Evolutionary conservation across 2,797 vertebrate genomes (phyloP).

Genomic region (Heterohyrax brucei): DNA sequence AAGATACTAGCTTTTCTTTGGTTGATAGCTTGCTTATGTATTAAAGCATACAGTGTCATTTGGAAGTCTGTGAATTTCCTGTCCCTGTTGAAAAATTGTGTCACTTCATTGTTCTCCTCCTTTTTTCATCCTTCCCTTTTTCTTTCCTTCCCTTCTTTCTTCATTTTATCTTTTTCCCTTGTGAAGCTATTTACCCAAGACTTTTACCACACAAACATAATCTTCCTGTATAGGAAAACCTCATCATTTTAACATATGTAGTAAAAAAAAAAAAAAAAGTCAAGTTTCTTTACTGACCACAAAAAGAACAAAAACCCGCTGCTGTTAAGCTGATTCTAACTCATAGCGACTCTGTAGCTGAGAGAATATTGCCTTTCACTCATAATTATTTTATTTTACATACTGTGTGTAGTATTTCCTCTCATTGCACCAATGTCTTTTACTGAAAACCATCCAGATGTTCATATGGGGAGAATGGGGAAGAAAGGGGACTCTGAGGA

Average conservation of each 20-base stretch:
- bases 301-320: not conserved
- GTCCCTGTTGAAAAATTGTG: slow-evolving; percentile 40
- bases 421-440: slow-evolving; percentile 10
- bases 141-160: not conserved
- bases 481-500: slow-evolving; percentile 30
- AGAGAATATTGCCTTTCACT: slow-evolving; percentile 50
- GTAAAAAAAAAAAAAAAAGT: not conserved
- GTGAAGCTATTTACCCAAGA: slow-evolving; percentile 51
- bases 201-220: slow-evolving; percentile 38
- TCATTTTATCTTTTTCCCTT: not conserved
- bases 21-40: slow-evolving; percentile 73
- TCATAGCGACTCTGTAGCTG: not conserved
- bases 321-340: too few relatives aligned
- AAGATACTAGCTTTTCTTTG: slow-evolving; percentile 76
- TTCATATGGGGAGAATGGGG: slow-evolving; percentile 57
- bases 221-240: not conserved
- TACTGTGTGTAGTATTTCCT: slow-evolving; percentile 52
- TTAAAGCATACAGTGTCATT: slow-evolving; percentile 55
- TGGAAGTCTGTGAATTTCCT: slow-evolving; percentile 78
- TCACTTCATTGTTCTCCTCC: slow-evolving; percentile 78
- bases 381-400: slow-evolving; percentile 64
- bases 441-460: slow-evolving; percentile 69
- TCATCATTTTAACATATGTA: slow-evolving; percentile 40
- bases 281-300: slow-evolving; percentile 22
- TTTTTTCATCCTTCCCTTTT: slow-evolving; percentile 51